Base-by-base conservation (phyloP, 2,113 vertebrate genomes). In the Cichladusa arquata region DNA sequence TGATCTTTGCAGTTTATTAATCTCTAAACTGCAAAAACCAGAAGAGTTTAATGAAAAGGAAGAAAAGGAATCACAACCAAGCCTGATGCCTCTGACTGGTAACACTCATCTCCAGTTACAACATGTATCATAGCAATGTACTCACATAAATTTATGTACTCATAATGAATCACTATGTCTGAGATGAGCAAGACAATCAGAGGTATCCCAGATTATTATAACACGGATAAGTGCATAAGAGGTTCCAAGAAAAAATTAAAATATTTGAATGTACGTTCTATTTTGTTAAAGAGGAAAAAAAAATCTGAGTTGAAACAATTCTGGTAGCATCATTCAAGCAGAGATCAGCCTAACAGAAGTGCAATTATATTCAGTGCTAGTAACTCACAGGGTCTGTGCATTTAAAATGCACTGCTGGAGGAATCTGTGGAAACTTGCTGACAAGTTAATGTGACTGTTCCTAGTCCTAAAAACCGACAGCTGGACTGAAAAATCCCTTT, bases 131-230 rank as follows among this genome's bases (percentile, higher is more conserved):
- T 34, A 78, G 11, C 14, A 70, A 34, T 8, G 24, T 9, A 3
- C 5, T 67, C 76, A 62, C 9, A 66, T 64, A 58, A 81, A 71
- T 3, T 56, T 51, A 33, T 2, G 22, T 54, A 48, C 24, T 56
- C 4, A 6, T 12, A 56, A 58, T 38, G 12, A 74, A 74, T 81
- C 28, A 34, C 16, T 70, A 10, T 0, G 0, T 11, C 18, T 1
- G 3, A 77, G n/a, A 72, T 48, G 4, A 78, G 7, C 11, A 76
- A 48, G 1, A 19, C 1, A 47, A 7, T 38, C 14, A 60, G 54
- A 84, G 18, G 34, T 20, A 65, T 34, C 14, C 47, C 34, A 33
- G 25, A 29, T 50, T 83, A 22, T 26, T 58, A 33, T 6, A 58
- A 67, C 6, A 33, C 9, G 17, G 29, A 1, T 23, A 40, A 64